Percentiles rank a stretch among this genome's conserved stretches.
Evolutionary conservation across 2,888 invertebrate species (phyloP).

Genomic region (Thyatira batis): DNA sequence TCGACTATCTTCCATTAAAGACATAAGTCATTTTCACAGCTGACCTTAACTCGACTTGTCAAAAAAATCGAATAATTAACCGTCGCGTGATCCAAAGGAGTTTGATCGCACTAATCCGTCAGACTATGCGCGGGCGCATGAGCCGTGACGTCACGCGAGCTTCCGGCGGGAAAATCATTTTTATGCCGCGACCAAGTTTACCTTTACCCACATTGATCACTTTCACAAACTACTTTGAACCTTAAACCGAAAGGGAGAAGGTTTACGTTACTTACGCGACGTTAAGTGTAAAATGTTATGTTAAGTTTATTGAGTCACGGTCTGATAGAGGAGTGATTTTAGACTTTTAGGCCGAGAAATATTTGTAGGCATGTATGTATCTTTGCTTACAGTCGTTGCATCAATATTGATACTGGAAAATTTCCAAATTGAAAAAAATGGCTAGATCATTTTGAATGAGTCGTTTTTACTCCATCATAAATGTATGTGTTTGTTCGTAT

Average conservation of each 20-base stretch:
- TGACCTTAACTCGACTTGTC: slow-evolving; percentile 33
- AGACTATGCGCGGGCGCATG: slow-evolving; percentile 43
- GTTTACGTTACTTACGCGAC: not conserved
- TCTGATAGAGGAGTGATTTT: slow-evolving; percentile 52
- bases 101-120: slow-evolving; percentile 53
- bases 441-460: not conserved
- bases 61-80: slow-evolving; percentile 44
- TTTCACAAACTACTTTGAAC: not conserved
- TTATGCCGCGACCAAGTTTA: slow-evolving; percentile 29
- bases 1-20: not conserved
- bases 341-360: slow-evolving; percentile 38
- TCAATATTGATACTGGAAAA: not conserved
- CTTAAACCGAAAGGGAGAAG: not conserved
- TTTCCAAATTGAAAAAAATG: not conserved
- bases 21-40: slow-evolving; percentile 17
- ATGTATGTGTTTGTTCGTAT: no score
- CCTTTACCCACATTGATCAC: slow-evolving; percentile 3
- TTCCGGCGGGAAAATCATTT: slow-evolving; percentile 54
- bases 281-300: slow-evolving; percentile 7
- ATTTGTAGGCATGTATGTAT: slow-evolving; percentile 30
- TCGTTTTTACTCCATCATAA: no score
- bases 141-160: slow-evolving; percentile 59
- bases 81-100: slow-evolving; percentile 51
- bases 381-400: slow-evolving; percentile 4
- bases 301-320: slow-evolving; percentile 52